Evolutionary conservation across 2,888 invertebrate species (phyloP).

Genomic region (Aradus depressus): DNA sequence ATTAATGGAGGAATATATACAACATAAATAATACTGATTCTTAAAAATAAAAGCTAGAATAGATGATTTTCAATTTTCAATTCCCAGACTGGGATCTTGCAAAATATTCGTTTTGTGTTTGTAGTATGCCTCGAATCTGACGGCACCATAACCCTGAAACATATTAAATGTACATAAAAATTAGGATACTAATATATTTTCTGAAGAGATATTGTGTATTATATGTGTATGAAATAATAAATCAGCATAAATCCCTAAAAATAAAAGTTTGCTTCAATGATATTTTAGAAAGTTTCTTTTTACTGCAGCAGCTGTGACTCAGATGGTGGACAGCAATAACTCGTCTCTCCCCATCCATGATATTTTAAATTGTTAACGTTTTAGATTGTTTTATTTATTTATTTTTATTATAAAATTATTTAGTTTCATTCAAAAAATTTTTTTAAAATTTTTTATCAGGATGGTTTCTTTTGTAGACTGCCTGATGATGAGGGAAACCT

Average conservation of each 20-base stretch:
- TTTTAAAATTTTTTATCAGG: too few species aligned
- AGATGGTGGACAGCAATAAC: too few species aligned
- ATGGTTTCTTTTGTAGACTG: too few species aligned
- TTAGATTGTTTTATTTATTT: too few species aligned
- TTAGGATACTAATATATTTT: neutral
- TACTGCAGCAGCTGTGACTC: neutral
- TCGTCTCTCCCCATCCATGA: too few species aligned
- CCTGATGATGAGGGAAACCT: too few species aligned
- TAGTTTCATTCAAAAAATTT: too few species aligned
- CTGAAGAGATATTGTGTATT: neutral
- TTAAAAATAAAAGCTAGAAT: too few species aligned
- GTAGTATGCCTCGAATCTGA: slow-evolving; percentile 28
- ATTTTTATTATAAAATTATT: too few species aligned
- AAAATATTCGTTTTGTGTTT: slow-evolving; percentile 27
- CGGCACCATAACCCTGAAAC: slow-evolving; percentile 29
- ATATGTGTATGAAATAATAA: neutral
- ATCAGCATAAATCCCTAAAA: neutral
- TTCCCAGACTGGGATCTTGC: slow-evolving; percentile 6
- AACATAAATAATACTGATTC: too few species aligned
- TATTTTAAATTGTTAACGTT: too few species aligned
- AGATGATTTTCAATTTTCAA: slow-evolving; percentile 4
- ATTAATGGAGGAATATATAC: too few species aligned
- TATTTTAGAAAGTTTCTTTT: slow-evolving; percentile 8
- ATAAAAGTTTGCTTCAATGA: neutral
- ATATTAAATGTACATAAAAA: slow-evolving; percentile 1